Conservation (phyloP, 2,888 invertebrate genomes). For the Watsonalla binaria region DNA sequence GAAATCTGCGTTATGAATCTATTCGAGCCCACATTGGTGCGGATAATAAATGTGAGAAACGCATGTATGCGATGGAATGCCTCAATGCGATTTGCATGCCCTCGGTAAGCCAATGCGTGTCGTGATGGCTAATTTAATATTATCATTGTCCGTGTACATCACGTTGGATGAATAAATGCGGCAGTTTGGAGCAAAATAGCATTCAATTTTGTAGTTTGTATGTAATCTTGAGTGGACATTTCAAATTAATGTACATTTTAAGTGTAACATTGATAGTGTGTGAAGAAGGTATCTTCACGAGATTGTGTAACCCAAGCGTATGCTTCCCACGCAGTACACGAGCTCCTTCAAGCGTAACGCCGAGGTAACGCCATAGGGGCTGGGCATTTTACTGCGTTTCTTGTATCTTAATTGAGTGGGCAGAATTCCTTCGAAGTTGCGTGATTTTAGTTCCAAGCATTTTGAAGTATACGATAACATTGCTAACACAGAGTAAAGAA, state of each 20-base stretch:
- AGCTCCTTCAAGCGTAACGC: conserved; percentile 65
- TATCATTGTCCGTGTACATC: conserved; percentile 10
- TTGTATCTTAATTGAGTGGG: conserved; percentile 50
- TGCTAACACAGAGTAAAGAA: no score
- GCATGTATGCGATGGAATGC: conserved; percentile 41
- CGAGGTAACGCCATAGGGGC: conserved; percentile 68
- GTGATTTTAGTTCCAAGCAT: conserved; percentile 27
- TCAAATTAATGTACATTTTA: conserved; percentile 12
- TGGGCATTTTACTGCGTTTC: conserved; percentile 63
- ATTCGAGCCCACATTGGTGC: conserved; percentile 40
- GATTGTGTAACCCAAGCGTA: conserved; percentile 74
- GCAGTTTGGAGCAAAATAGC: conserved; percentile 3
- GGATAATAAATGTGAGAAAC: conserved; percentile 50
- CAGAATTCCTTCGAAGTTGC: conserved; percentile 30
- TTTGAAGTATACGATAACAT: conserved; percentile 3
- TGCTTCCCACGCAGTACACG: conserved; percentile 73
- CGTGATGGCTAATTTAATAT: conserved; percentile 32
- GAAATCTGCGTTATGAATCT: conserved; percentile 57
- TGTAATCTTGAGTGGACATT: background rate
- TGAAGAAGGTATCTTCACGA: conserved; percentile 57
- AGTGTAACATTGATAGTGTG: conserved; percentile 31
- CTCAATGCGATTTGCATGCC: conserved; percentile 31
- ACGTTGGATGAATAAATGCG: conserved; percentile 5
- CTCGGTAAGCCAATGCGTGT: conserved; percentile 32
- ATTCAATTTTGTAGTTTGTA: background rate